Base-by-base conservation (phyloP, 2,113 vertebrate species). In the Pseudorhombus dupliciocellatus region DNA sequence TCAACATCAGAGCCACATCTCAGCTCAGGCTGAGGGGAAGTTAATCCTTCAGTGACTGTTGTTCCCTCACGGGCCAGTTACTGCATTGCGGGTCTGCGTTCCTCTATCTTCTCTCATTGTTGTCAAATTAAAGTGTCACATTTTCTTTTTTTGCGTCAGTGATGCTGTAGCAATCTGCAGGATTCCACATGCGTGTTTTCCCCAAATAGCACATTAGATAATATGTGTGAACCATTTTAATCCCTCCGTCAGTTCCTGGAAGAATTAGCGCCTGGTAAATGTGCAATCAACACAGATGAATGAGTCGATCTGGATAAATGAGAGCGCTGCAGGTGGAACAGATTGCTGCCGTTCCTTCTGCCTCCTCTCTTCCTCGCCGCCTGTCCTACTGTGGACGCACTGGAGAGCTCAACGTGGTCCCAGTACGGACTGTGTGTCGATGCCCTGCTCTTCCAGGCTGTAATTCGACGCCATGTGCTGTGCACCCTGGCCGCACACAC, bases 371-470 rank as follows among this genome's bases (percentile, higher is more conserved):
- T n/a, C 21, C 46, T 50, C 7, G 20, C 12, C 46, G 8, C 46
- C 46, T 48, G 11, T 7, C 20, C 46, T 48, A 25, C 28, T 28
- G 55, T 56, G 7, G 34, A 59, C 51, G 57, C 10, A 2, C 58
- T 24, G 18, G 4, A 52, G 25, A 24, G 44, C 44, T 71, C 60
- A 81, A 77, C 50, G 67, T 69, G 50, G 68, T n/a, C 70, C 37
- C 60, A 64, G 76, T 16, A 16, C 31, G 67, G 44, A 31, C 22
- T 62, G 58, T 30, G 48, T 68, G 61, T 14, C 42, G 55, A 55
- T 52, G 69, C 37, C 0, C 22, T 24, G 54, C 66, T 14, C 26
- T 24, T 10, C 34, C 42, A 54, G 44, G 25, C 5, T 28, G 40
- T n/a, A 71, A 54, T 61, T 83, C 57, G 31, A 34, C 55, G 21